Evolutionary conservation across 1,140 invertebrate genomes (phyloP).

Genomic region (Scylla paramamosain): DNA sequence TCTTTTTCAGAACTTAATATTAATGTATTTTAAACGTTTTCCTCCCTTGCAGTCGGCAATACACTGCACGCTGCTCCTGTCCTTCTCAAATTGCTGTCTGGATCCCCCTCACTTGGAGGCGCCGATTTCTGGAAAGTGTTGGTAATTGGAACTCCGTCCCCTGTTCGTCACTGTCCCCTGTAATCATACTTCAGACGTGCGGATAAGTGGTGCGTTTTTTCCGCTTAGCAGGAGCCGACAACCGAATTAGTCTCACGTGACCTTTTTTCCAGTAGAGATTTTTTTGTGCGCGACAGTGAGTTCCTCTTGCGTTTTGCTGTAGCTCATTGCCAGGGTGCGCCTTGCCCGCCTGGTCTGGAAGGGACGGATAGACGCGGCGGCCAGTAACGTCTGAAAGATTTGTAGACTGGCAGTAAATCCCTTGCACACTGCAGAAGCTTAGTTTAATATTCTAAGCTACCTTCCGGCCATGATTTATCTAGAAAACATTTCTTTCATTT

Average conservation of each 20-base stretch:
- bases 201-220: neutral
- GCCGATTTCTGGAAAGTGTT: slow-evolving; percentile 3
- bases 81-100: neutral
- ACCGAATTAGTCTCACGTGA: slow-evolving; percentile 12
- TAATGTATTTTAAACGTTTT: neutral
- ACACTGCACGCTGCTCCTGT: neutral
- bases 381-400: no score
- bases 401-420: no score
- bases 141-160: neutral
- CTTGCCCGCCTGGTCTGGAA: no score
- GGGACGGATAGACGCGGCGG: no score
- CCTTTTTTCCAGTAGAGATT: neutral
- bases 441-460: no score
- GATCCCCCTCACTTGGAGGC: neutral
- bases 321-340: neutral
- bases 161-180: neutral
- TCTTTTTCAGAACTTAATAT: neutral
- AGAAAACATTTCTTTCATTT: no score
- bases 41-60: neutral
- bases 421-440: no score
- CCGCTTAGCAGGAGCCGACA: neutral
- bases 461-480: no score
- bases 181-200: slow-evolving; percentile 1
- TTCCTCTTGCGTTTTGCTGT: neutral
- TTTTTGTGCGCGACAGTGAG: neutral